Conservation (phyloP, 2,113 vertebrate genomes). For the Dasyprocta punctata region DNA sequence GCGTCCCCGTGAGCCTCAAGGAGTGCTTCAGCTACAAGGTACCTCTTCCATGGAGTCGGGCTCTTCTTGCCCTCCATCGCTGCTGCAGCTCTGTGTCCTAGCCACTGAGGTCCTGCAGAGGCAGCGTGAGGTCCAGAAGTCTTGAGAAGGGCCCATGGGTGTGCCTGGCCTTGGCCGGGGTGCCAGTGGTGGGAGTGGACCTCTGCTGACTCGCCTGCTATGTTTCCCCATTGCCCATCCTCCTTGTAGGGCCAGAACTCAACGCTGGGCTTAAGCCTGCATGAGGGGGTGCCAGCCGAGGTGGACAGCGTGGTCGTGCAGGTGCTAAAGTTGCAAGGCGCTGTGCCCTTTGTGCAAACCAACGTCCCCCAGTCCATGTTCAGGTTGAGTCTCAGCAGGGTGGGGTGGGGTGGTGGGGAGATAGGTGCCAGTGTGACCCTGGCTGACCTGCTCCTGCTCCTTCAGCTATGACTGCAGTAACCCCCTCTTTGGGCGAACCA, state of each 20-base stretch:
- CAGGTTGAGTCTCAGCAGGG: constrained; percentile 85
- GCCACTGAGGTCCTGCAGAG: neutral
- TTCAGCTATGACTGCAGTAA: constrained; percentile 88
- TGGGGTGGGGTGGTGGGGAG: neutral
- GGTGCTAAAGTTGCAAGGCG: constrained; percentile 94
- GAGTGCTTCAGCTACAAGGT: constrained; percentile 92
- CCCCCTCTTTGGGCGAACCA: constrained; percentile 84
- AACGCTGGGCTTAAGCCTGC: constrained; percentile 87
- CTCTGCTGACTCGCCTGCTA: neutral
- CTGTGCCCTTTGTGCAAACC: constrained; percentile 96
- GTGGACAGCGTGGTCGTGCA: constrained; percentile 91
- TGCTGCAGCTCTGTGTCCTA: neutral
- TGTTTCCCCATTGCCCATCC: neutral
- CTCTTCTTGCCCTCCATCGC: neutral
- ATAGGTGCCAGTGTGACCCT: accelerated
- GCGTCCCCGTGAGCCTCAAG: constrained; percentile 94
- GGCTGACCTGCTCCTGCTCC: neutral
- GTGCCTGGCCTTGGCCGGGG: neutral
- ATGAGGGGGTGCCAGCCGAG: constrained; percentile 84
- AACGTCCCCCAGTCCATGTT: constrained; percentile 93
- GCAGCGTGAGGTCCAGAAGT: neutral
- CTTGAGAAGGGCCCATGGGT: neutral
- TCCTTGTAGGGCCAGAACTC: constrained; percentile 88
- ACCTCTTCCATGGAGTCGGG: neutral
- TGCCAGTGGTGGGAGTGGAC: neutral